These are phyloP conservation scores for Melanocharis versteri DNA, from an alignment of 2,113 vertebrate genomes.

Conservation along the genomic window DNA sequence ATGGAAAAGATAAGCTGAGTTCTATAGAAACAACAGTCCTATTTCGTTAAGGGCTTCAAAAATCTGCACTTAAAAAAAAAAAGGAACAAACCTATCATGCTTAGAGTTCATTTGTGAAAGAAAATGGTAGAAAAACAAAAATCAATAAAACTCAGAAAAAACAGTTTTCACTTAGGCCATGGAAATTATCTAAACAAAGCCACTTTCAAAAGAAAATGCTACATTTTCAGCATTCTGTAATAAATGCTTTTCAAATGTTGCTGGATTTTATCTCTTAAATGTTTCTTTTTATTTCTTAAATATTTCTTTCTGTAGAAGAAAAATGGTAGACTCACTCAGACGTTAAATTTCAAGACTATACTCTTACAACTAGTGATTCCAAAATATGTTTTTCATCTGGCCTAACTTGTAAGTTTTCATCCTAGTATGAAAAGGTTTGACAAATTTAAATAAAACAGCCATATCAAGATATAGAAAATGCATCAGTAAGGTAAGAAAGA, in stretches of 20 bases:
- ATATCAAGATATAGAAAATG: neutral
- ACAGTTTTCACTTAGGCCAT: neutral
- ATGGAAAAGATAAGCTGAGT: neutral
- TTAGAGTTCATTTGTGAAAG: neutral
- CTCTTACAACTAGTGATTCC: neutral
- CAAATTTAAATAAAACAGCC: neutral
- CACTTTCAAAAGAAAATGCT: neutral
- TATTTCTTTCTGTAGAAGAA: neutral
- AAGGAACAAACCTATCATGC: fast-evolving
- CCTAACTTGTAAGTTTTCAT: neutral
- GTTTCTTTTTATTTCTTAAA: neutral
- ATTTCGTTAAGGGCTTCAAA: neutral
- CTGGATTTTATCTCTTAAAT: neutral
- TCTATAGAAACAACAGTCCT: neutral
- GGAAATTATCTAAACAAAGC: neutral
- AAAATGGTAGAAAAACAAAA: neutral
- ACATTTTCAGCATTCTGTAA: neutral
- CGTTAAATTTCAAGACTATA: neutral
- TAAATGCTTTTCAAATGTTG: neutral
- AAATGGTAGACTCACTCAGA: neutral
- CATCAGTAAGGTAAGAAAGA: neutral
- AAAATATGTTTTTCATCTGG: neutral
- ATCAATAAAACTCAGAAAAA: neutral
- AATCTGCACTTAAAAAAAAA: neutral
- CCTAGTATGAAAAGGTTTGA: neutral